Evolutionary conservation across 2,888 invertebrate genomes (phyloP).

Genomic region (Dolichomitus sp.): DNA sequence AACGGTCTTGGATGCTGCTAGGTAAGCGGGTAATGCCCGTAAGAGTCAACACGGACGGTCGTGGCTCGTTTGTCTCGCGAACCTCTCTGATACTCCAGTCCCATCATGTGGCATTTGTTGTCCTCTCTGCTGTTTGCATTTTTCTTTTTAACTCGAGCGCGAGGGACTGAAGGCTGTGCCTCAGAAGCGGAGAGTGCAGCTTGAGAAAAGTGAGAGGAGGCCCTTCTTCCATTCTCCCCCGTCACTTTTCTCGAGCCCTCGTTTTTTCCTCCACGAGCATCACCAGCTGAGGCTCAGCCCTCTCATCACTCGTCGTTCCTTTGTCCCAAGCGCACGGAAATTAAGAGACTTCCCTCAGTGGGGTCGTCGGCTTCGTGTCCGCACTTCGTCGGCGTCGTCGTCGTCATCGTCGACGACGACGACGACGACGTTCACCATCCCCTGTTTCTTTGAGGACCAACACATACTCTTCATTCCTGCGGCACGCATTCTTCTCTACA

Average conservation of each 20-base stretch:
- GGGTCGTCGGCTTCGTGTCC: conserved; percentile 63
- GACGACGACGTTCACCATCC: conserved; percentile 56
- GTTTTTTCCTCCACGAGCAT: conserved; percentile 58
- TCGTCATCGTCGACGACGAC: conserved; percentile 54
- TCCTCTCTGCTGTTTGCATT: conserved; percentile 58
- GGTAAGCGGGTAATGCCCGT: conserved; percentile 19
- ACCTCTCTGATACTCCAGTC: conserved; percentile 41
- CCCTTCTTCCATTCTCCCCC: conserved; percentile 48
- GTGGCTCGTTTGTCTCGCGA: conserved; percentile 47
- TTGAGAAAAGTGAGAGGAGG: conserved; percentile 62
- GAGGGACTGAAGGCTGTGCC: conserved; percentile 46
- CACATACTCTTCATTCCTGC: conserved; percentile 41
- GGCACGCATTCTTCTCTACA: conserved; percentile 36
- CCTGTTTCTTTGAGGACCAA: conserved; percentile 60
- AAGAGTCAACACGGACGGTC: conserved; percentile 42
- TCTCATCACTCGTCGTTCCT: conserved; percentile 71
- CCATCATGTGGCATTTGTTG: conserved; percentile 62
- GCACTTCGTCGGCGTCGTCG: conserved; percentile 74
- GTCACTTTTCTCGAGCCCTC: conserved; percentile 76
- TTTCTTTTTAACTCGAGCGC: conserved; percentile 61
- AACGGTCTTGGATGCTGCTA: conserved; percentile 30
- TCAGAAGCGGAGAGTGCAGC: conserved; percentile 50
- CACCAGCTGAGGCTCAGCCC: conserved; percentile 37
- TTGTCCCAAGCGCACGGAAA: conserved; percentile 78
- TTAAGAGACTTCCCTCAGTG: conserved; percentile 82